Conservation (phyloP, 2,113 vertebrate species). For the Pipa parva region DNA sequence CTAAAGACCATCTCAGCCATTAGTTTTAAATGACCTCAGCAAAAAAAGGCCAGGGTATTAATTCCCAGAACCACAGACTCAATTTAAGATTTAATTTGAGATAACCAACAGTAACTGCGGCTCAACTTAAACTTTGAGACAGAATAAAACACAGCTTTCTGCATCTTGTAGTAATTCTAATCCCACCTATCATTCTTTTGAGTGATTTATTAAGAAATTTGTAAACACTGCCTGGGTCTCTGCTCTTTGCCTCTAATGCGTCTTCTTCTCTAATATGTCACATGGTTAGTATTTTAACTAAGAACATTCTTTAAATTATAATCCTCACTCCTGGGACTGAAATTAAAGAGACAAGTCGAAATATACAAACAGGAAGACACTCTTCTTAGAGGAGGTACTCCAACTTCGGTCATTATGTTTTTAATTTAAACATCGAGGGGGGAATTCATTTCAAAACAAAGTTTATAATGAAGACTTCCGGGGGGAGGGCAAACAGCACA, state of each 20-base stretch:
- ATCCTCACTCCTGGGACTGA: slow-evolving; percentile 50
- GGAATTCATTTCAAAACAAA: too few species aligned
- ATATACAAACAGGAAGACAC: too few species aligned
- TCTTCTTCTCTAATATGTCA: slow-evolving; percentile 45
- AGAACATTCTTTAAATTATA: slow-evolving; percentile 45
- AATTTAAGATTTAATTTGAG: slow-evolving; percentile 83
- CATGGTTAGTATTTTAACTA: slow-evolving; percentile 47
- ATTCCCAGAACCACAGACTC: slow-evolving; percentile 74
- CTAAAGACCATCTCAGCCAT: slow-evolving; percentile 66
- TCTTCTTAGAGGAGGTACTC: too few species aligned
- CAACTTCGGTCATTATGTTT: too few species aligned
- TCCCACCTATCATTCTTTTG: slow-evolving; percentile 55
- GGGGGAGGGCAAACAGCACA: too few species aligned
- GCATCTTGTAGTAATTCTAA: slow-evolving; percentile 68
- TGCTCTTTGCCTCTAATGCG: slow-evolving; percentile 25
- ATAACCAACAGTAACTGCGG: slow-evolving; percentile 71
- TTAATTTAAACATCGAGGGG: too few species aligned
- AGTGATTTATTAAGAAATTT: slow-evolving; percentile 65
- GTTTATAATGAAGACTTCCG: too few species aligned
- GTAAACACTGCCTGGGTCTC: slow-evolving; percentile 52
- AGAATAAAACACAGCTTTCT: slow-evolving; percentile 62
- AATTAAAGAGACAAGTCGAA: too few species aligned
- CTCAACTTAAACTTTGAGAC: slow-evolving; percentile 73
- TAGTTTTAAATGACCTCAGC: slow-evolving; percentile 72
- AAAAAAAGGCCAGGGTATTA: slow-evolving; percentile 68